A percentile compares a stretch with the other conserved stretches of the same genome.
Conservation (phyloP, 2,888 invertebrate genomes). For the Caenorhabditis panamensis region DNA sequence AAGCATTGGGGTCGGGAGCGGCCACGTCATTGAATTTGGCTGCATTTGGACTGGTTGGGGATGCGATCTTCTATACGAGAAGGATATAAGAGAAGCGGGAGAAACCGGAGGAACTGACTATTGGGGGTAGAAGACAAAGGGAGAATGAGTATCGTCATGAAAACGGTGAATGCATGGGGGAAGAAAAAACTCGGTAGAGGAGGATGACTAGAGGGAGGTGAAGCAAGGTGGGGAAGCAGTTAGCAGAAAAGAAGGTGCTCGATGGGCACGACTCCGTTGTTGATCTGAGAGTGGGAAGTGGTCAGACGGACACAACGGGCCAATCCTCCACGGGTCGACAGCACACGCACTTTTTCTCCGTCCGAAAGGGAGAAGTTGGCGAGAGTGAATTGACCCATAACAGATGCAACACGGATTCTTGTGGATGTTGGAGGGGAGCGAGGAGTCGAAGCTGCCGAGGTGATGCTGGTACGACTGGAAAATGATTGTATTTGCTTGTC, state of each 20-base stretch:
- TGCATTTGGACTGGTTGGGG: conserved; percentile 11
- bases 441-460: conserved; percentile 22
- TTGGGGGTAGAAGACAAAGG: background rate
- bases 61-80: conserved; percentile 23
- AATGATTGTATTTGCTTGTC: background rate
- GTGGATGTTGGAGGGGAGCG: conserved; percentile 19
- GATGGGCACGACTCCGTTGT: conserved; percentile 64
- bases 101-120: conserved; percentile 12
- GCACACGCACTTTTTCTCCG: conserved; percentile 73
- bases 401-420: conserved; percentile 41
- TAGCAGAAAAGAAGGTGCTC: conserved; percentile 42
- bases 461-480: conserved; percentile 42
- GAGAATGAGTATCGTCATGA: conserved; percentile 31
- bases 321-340: conserved; percentile 66
- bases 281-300: conserved; percentile 27
- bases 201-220: conserved; percentile 21
- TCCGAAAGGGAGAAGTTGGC: conserved; percentile 54
- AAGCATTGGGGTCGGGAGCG: conserved; percentile 16
- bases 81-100: conserved; percentile 14
- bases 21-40: conserved; percentile 21
- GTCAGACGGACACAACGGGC: conserved; percentile 64
- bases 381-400: conserved; percentile 27
- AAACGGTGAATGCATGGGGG: conserved; percentile 33
- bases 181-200: conserved; percentile 15
- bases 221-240: background rate